Conservation (phyloP, 53 echinoderm and acorn worm genomes). For the Paelopatides confundens region DNA sequence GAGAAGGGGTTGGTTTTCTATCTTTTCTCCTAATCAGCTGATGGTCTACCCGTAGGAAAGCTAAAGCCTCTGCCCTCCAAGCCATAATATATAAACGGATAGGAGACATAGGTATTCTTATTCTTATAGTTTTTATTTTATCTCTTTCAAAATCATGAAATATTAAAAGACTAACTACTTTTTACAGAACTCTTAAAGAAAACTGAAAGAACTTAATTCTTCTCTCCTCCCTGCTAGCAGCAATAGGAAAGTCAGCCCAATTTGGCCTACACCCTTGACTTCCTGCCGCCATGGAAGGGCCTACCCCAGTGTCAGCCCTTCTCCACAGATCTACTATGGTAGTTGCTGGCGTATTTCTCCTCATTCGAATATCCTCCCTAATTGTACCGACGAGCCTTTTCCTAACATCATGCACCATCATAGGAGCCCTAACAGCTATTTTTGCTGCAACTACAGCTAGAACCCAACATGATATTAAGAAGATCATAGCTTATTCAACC, state of each 20-base stretch:
- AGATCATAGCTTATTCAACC: constrained; percentile 83
- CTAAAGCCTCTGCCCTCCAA: constrained; percentile 61
- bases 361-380: constrained; percentile 23
- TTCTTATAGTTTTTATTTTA: too few relatives aligned
- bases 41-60: constrained; percentile 60
- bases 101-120: constrained; percentile 72
- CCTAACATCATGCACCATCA: background rate
- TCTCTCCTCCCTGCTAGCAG: constrained; percentile 24
- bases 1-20: constrained; percentile 75
- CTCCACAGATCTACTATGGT: constrained; percentile 81
- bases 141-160: too few relatives aligned
- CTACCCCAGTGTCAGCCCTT: constrained; percentile 77
- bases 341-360: constrained; percentile 72
- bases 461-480: constrained; percentile 86
- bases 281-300: constrained; percentile 83
- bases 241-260: constrained; percentile 80
- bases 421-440: constrained; percentile 67
- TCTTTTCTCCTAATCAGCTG: constrained; percentile 72
- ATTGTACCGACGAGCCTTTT: background rate
- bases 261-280: constrained; percentile 75
- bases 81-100: constrained; percentile 79
- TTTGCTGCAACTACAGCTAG: constrained; percentile 72
- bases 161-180: too few relatives aligned
- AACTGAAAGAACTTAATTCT: too few relatives aligned
- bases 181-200: too few relatives aligned